Evolutionary conservation across 2,888 invertebrate species (phyloP), one percentile per base, ranked within the genome.

Genomic region (Drosophila flavopinicola): DNA sequence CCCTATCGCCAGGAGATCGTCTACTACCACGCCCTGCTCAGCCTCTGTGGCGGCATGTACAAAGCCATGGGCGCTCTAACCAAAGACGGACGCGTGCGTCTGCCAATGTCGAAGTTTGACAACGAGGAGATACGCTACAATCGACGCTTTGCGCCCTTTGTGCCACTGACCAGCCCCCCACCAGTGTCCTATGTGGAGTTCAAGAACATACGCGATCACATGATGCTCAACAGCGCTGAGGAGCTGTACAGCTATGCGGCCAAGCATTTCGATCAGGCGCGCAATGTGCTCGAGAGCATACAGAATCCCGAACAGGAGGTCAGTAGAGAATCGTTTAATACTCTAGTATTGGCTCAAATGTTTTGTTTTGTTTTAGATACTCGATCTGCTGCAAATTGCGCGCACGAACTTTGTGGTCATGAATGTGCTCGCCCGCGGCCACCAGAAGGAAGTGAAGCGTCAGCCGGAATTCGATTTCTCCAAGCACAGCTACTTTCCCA

Each of bases 351-450:
- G 1, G n/a, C 6, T 42, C 6, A 10, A 35, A 9, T 5, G 15
- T 10, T 33, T 5, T 29, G 6, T 3, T 70, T 75, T 52, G 67
- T 93, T 93, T 13, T 92, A 96, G 95, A 94, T 96, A 61, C 92
- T 93, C 24, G 95, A 96, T 88, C 93, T 98, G 70, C 92, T 98
- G 45, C 97, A 96, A 92, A 95, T 99, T 73, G 95, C 96, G 33
- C 99, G 99, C 93, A 98, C 97, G 0, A 99, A 99, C 92, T 98
- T 97, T 90, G 95, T 99, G 76, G 98, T 99, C 10, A 93, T 98
- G 91, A 98, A 98, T 91, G 92, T 99, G 61, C 91, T 99, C 69
- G 96, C 97, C 0, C 97, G 96, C 65, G 99, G 98, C 6, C 98
- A 98, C 91, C 97, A 96, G 90, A 94, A 95, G 84, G 97, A 97